Evolutionary conservation across 2,888 invertebrate genomes (phyloP), one percentile per base, ranked within the genome.

Genomic region (Diabrotica balteata): DNA sequence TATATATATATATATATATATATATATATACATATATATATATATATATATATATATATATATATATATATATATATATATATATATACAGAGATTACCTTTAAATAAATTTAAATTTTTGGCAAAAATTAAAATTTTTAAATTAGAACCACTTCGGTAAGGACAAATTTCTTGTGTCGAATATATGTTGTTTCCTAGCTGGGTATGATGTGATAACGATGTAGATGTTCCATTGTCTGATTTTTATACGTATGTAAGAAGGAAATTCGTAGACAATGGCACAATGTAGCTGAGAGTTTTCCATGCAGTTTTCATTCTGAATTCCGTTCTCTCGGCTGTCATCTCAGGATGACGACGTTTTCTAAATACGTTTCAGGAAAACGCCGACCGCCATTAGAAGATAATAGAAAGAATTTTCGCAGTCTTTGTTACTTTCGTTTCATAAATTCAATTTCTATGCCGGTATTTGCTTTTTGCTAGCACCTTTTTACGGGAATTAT

Each of bases 241-340:
- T 73, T 75, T 75, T 72, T 75, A 75, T 69, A 71, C 57, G 57
- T 60, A 60, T 44, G 49, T 72, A 72, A 72, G 72, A 60, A 74
- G 75, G 74, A 74, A 75, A 77, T 72, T 72, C 72, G 72, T 73
- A 77, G 77, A 76, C 77, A 75, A 76, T 75, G 69, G 67, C 71
- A 72, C 74, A 75, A 73, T 75, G 74, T 70, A 58, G 64, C 58
- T 43, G 60, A 60, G 67, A 67, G 63, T 45, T 67, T 60, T 61
- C 64, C 64, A 46, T 63, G 69, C 61, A 69, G 66, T 66, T 60
- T 69, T 52, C 63, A 63, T 63, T 57, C 61, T 58, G 52, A 55
- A 62, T 52, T 57, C 61, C 63, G 59, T 50, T 62, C 63, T 59
- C 61, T 32, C 51, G 46, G 57, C 45, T 51, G 67, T 67, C 62